Percentiles rank a stretch among this genome's conserved stretches.
phyloP scores from a whole-genome alignment of 2,797 vertebrate genomes.

The Sus cebifrons region DNA sequence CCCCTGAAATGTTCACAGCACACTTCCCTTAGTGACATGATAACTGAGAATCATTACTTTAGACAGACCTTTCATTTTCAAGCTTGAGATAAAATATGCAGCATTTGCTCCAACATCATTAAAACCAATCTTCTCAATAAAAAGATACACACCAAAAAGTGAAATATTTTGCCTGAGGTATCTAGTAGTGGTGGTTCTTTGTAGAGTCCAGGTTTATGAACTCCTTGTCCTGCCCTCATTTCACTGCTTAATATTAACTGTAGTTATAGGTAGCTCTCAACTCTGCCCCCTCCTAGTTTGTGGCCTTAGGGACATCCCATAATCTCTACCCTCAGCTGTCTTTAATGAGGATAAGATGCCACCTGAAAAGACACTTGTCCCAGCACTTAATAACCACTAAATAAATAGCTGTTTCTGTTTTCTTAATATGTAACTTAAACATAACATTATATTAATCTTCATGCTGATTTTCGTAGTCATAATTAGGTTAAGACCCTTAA shows the following conservation, averaged over 20 bases:
- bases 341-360: neutral
- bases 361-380: neutral
- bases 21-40: neutral
- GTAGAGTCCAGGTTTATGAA: neutral
- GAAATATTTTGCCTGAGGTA: neutral
- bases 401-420: constrained; percentile 27
- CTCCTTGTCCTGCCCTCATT: neutral
- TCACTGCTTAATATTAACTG: neutral
- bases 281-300: neutral
- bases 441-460: neutral
- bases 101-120: constrained; percentile 45
- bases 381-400: constrained; percentile 17
- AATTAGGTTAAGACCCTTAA: neutral
- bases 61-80: constrained; percentile 52
- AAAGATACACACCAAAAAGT: constrained; percentile 22
- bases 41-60: constrained; percentile 41
- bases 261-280: neutral
- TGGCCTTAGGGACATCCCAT: neutral
- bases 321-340: neutral
- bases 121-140: constrained; percentile 32
- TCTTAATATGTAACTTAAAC: constrained; percentile 46
- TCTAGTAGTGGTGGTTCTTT: neutral
- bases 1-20: neutral
- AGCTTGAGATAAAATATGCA: constrained; percentile 36
- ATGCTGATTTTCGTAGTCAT: constrained; percentile 13